Evolutionary conservation across 2,113 vertebrate genomes (phyloP).

Genomic region (human (Homo sapiens)): DNA sequence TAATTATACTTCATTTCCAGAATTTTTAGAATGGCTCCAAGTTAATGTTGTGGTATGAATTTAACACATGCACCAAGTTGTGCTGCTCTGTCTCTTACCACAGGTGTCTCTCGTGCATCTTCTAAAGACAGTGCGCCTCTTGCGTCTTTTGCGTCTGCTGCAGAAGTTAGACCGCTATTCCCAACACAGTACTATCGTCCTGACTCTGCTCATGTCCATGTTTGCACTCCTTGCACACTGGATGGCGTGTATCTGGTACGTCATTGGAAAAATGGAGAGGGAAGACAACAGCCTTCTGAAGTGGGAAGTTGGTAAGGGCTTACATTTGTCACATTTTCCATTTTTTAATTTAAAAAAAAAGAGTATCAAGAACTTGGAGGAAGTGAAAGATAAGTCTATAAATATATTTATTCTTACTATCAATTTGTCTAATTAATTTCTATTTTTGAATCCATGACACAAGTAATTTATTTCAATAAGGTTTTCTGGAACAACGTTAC

Average conservation of each 20-base stretch:
- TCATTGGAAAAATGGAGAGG: constrained; percentile 98
- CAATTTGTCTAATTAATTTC: not conserved
- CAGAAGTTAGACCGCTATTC: constrained; percentile 99
- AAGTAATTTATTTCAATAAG: not conserved
- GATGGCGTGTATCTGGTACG: constrained; percentile 99
- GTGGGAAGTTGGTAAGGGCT: constrained; percentile 96
- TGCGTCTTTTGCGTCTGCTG: constrained; percentile 94
- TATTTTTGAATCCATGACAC: not conserved
- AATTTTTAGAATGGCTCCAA: not conserved
- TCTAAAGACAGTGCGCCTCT: constrained; percentile 94
- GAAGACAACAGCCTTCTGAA: constrained; percentile 92
- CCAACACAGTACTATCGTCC: constrained; percentile 97
- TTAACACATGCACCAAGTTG: not conserved
- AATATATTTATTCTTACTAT: not conserved
- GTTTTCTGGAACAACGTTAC: not conserved
- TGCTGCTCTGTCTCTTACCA: not conserved
- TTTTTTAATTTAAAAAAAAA: not conserved
- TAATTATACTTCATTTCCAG: not conserved
- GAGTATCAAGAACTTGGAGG: not conserved
- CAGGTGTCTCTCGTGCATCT: constrained; percentile 98
- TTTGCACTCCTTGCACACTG: constrained; percentile 98
- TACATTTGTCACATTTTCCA: constrained; percentile 11
- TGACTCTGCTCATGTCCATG: constrained; percentile 98
- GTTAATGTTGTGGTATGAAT: not conserved
- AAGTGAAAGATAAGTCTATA: not conserved